Percentiles rank a stretch among this genome's conserved stretches.
These are phyloP conservation scores for Chaetodon auriga DNA, from an alignment of 2,113 vertebrate genomes.

Conservation along the genomic window DNA sequence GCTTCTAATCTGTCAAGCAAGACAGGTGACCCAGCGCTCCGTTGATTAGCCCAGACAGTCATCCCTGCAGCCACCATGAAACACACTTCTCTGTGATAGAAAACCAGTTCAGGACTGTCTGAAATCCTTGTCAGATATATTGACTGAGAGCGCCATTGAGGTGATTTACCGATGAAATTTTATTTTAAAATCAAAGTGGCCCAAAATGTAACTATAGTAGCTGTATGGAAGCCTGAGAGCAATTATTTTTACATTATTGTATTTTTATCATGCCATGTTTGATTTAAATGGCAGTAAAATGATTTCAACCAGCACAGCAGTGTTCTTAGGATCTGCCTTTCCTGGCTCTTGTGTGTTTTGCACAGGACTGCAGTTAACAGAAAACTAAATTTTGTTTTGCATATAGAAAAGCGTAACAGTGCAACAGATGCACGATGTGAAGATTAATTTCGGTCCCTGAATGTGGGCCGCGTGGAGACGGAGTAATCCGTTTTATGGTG, in stretches of 20 bases:
- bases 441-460: slow-evolving; percentile 11
- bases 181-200: not conserved
- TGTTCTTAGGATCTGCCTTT: not conserved
- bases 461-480: not conserved
- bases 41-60: slow-evolving; percentile 51
- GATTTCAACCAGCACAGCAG: not conserved
- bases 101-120: slow-evolving; percentile 15
- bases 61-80: slow-evolving; percentile 35
- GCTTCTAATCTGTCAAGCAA: slow-evolving; percentile 57
- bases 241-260: not conserved
- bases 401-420: slow-evolving; percentile 10
- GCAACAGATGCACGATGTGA: slow-evolving; percentile 32
- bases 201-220: not conserved
- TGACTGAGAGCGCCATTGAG: slow-evolving; percentile 8
- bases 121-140: not conserved
- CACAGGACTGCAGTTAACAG: not conserved
- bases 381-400: slow-evolving; percentile 5
- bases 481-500: slow-evolving; percentile 12
- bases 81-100: slow-evolving; percentile 17
- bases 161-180: not conserved
- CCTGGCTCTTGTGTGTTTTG: slow-evolving; percentile 4
- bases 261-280: not conserved
- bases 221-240: not conserved
- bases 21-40: slow-evolving; percentile 51
- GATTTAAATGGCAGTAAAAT: not conserved